phyloP scores from a whole-genome alignment of 2,113 vertebrate genomes.

The Mastomys coucha region DNA sequence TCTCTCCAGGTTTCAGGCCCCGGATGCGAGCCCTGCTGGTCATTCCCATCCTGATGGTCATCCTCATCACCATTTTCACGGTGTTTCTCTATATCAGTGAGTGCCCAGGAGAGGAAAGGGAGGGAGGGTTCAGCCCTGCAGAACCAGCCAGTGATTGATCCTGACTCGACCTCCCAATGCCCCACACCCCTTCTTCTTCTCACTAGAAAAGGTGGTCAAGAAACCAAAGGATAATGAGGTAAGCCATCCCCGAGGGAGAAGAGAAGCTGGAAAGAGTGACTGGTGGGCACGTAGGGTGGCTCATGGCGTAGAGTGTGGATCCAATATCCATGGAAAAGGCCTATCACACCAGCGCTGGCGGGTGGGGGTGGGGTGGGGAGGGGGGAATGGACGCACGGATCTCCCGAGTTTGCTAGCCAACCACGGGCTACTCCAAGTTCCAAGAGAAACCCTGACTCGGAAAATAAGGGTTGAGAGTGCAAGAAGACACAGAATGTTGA shows the following conservation, averaged over 20 bases:
- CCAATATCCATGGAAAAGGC: neutral
- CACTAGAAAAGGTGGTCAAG: slow-evolving; percentile 59
- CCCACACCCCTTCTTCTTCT: neutral
- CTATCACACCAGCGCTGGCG: neutral
- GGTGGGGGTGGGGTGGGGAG: too few relatives aligned
- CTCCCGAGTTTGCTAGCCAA: neutral
- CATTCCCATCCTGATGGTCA: slow-evolving; percentile 57
- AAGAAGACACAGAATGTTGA: neutral
- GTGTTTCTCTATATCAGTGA: slow-evolving; percentile 72
- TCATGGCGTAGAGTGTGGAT: neutral
- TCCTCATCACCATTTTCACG: slow-evolving; percentile 4
- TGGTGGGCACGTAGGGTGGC: neutral
- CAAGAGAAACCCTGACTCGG: neutral
- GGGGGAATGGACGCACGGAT: too few relatives aligned
- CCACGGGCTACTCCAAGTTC: neutral
- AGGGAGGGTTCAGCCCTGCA: fast-evolving
- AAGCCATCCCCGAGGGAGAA: slow-evolving; percentile 18
- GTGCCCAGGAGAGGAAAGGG: neutral
- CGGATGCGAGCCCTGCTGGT: slow-evolving; percentile 63
- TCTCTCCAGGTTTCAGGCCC: slow-evolving; percentile 33
- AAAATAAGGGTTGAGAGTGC: neutral
- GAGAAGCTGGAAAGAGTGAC: neutral
- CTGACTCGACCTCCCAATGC: neutral
- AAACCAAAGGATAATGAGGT: slow-evolving; percentile 53
- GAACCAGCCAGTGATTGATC: neutral